Percentiles rank a stretch among this genome's conserved stretches.
phyloP scores from a whole-genome alignment of 2,113 vertebrate species.

The Physeter macrocephalus region DNA sequence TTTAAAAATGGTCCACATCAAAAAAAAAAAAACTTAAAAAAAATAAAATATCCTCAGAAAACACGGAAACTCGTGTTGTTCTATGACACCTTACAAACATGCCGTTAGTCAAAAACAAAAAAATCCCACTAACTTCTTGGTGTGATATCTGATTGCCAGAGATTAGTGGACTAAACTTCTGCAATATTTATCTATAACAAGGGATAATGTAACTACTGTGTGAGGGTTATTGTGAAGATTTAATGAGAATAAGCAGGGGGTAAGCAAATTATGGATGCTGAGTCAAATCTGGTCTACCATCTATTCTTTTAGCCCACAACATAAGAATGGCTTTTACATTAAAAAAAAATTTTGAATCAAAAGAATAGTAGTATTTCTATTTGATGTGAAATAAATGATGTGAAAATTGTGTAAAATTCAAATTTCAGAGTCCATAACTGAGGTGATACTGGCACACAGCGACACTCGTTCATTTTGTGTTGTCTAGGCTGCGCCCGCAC shows the following conservation, averaged over 20 bases:
- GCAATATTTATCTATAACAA: background rate
- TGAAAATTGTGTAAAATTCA: slow-evolving; percentile 1
- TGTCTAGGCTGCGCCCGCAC: background rate
- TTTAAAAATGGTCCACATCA: too few species aligned
- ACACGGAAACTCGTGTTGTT: background rate
- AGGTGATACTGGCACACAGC: background rate
- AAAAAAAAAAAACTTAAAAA: too few species aligned
- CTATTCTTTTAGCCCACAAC: background rate
- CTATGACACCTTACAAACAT: background rate
- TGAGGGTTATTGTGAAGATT: background rate
- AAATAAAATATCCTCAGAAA: background rate
- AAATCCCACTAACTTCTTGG: background rate
- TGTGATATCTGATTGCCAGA: background rate
- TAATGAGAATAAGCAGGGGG: background rate
- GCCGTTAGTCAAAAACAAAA: background rate
- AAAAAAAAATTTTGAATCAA: background rate
- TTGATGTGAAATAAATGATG: too few species aligned
- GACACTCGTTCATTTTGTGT: background rate
- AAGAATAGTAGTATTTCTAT: background rate
- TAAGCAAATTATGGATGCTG: background rate
- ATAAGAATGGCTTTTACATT: background rate
- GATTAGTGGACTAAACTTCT: background rate
- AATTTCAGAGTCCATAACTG: background rate
- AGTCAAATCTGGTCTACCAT: background rate
- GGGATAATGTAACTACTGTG: background rate